Evolutionary conservation across 2,888 invertebrate species (phyloP).

Genomic region (Oxycera nigricornis): DNA sequence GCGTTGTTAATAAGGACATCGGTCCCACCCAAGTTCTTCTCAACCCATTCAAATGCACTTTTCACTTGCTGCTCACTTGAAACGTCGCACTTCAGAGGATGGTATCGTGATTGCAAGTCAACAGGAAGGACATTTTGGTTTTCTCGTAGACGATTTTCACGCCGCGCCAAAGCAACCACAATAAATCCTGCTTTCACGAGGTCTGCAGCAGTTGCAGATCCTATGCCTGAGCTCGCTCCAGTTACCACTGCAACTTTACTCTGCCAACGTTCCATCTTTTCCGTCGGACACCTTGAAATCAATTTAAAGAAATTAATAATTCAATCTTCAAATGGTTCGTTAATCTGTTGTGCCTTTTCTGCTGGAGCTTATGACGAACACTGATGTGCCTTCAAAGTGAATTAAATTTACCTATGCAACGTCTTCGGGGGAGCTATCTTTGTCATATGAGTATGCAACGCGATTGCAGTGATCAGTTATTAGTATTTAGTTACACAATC

Average conservation of each 20-base stretch:
- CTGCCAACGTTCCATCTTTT: constrained; percentile 62
- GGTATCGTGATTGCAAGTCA: constrained; percentile 51
- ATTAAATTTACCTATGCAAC: too few species aligned
- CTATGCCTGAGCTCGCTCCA: constrained; percentile 71
- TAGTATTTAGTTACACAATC: too few species aligned
- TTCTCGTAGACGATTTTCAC: constrained; percentile 59
- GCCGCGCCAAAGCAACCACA: constrained; percentile 66
- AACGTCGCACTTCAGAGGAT: constrained; percentile 62
- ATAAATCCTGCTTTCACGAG: constrained; percentile 64
- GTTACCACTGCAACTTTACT: constrained; percentile 71
- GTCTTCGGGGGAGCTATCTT: too few species aligned
- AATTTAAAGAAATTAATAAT: too few species aligned
- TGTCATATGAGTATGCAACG: too few species aligned
- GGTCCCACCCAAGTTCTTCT: constrained; percentile 48
- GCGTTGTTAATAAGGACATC: not conserved
- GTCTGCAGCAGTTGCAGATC: constrained; percentile 63
- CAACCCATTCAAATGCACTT: constrained; percentile 64
- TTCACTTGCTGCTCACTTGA: constrained; percentile 65
- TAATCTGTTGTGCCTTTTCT: too few species aligned
- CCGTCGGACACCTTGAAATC: too few species aligned
- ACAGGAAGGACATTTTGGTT: constrained; percentile 50
- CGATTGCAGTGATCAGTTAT: too few species aligned
- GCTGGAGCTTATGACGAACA: too few species aligned
- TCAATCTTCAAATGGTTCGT: too few species aligned
- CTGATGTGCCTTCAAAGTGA: too few species aligned